Percentiles rank a stretch among this genome's conserved stretches.
These are phyloP conservation scores for Tragelaphus buxtoni DNA, from an alignment of 2,113 vertebrate species.

Conservation along the genomic window DNA sequence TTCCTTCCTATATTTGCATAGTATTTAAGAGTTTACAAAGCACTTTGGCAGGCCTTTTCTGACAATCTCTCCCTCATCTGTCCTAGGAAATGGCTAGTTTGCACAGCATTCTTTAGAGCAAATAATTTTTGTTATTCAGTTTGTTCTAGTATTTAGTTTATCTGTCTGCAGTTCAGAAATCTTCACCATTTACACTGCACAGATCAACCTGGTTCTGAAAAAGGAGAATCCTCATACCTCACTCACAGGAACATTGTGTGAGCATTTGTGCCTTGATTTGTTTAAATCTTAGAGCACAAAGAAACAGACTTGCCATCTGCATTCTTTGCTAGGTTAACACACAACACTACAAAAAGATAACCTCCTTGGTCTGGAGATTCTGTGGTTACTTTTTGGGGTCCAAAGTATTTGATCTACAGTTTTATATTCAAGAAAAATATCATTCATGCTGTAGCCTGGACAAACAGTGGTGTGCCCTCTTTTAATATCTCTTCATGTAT, in stretches of 20 bases:
- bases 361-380: background rate
- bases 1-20: background rate
- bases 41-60: background rate
- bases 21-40: constrained; percentile 5
- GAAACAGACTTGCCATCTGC: background rate
- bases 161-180: background rate
- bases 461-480: background rate
- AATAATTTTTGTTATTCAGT: background rate
- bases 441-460: background rate
- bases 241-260: background rate
- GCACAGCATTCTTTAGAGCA: background rate
- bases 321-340: constrained; percentile 17
- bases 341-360: background rate
- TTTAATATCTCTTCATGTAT: background rate
- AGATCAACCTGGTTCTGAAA: background rate
- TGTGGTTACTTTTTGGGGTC: constrained; percentile 6
- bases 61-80: background rate
- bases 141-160: constrained; percentile 4
- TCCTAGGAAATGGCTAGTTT: background rate
- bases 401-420: constrained; percentile 5
- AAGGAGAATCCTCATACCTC: background rate
- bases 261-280: constrained; percentile 20
- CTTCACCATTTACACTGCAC: background rate
- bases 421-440: constrained; percentile 5
- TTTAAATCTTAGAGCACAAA: constrained; percentile 34